These are phyloP conservation scores for Spodoptera frugiperda DNA, from an alignment of 1,140 invertebrate species.

Conservation along the genomic window DNA sequence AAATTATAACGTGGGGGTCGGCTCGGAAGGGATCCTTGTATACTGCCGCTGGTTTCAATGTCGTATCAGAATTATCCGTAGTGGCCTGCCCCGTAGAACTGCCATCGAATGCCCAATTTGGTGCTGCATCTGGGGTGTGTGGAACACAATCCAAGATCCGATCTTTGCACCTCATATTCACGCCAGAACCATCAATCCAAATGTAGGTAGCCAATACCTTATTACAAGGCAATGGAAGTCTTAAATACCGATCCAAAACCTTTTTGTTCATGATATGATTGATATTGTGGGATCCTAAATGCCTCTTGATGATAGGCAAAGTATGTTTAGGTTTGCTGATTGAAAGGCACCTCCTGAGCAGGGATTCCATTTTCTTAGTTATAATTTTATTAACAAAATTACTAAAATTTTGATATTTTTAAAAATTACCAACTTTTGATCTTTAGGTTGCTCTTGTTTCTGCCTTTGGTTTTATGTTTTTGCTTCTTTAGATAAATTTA, in stretches of 20 bases:
- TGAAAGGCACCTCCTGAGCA: conserved; percentile 50
- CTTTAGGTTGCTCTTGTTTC: too few species aligned
- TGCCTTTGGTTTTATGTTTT: too few species aligned
- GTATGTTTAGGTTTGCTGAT: conserved; percentile 51
- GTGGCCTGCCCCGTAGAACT: conserved; percentile 94
- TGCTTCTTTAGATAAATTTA: neutral
- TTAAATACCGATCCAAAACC: conserved; percentile 80
- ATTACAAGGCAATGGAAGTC: conserved; percentile 90
- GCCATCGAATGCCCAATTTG: conserved; percentile 98
- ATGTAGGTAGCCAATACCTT: conserved; percentile 92
- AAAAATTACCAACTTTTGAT: too few species aligned
- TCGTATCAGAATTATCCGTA: conserved; percentile 94
- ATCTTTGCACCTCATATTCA: conserved; percentile 93
- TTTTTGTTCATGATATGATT: conserved; percentile 79
- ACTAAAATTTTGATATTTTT: neutral
- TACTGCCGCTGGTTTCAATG: conserved; percentile 94
- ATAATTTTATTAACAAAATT: neutral
- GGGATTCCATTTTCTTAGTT: conserved; percentile 39
- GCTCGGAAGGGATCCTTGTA: conserved; percentile 97
- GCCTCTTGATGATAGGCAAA: conserved; percentile 58
- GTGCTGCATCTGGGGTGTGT: conserved; percentile 90
- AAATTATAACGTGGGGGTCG: conserved; percentile 95
- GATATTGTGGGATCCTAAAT: conserved; percentile 72
- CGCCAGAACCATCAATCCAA: conserved; percentile 97
- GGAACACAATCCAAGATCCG: conserved; percentile 91